Evolutionary conservation across 2,113 vertebrate genomes (phyloP).

Genomic region (Noturus placidus): DNA sequence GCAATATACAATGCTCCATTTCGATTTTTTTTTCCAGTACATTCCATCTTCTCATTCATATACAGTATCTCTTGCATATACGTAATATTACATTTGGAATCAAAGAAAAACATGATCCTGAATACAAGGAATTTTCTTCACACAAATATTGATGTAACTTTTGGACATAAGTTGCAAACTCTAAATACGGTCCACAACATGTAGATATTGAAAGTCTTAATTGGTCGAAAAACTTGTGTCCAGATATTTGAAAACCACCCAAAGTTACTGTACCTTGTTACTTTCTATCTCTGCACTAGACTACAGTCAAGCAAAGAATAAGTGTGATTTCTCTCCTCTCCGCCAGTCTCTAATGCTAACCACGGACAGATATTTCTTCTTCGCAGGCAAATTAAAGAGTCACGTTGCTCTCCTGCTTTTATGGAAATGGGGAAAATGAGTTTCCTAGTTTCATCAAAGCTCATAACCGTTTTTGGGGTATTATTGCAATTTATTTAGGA

Average conservation of each 20-base stretch:
- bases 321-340: neutral
- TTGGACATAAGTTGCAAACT: neutral
- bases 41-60: no score
- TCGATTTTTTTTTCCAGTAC: neutral
- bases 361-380: neutral
- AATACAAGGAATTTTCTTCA: neutral
- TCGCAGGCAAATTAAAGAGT: neutral
- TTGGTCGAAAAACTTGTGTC: neutral
- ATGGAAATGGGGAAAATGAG: slow-evolving; percentile 6
- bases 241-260: neutral
- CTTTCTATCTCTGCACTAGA: neutral
- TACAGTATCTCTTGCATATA: neutral
- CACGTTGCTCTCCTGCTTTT: neutral
- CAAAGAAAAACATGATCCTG: neutral
- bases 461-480: slow-evolving; percentile 10
- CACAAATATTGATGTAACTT: neutral
- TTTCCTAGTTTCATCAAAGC: slow-evolving; percentile 19
- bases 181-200: neutral
- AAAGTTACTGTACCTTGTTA: neutral
- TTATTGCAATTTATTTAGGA: slow-evolving; percentile 5
- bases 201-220: neutral
- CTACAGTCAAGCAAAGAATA: neutral
- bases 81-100: neutral
- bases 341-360: neutral
- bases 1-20: neutral